These are phyloP conservation scores for Drosophila paranaensis DNA, from an alignment of 2,888 invertebrate species.

Conservation along the genomic window DNA sequence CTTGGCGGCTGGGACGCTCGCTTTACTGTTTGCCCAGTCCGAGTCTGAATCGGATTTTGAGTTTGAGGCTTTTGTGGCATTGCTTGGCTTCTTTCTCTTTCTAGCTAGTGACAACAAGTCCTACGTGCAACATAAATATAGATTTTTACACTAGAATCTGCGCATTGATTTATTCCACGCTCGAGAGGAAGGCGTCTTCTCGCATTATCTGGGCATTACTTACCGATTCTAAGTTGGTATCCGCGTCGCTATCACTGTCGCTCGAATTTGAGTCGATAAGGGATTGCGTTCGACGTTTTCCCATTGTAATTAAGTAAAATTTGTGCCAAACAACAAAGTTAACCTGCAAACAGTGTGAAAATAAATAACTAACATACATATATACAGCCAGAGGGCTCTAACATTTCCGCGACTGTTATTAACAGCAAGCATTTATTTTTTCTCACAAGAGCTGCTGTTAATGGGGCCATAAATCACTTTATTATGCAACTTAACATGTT, in stretches of 20 bases:
- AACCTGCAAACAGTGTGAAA: slow-evolving; percentile 61
- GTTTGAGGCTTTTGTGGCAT: slow-evolving; percentile 84
- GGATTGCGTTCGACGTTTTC: slow-evolving; percentile 93
- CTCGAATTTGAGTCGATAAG: slow-evolving; percentile 93
- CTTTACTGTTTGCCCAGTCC: slow-evolving; percentile 85
- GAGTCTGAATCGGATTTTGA: slow-evolving; percentile 86
- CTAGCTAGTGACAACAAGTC: slow-evolving; percentile 93
- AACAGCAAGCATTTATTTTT: slow-evolving; percentile 34
- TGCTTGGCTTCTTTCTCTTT: slow-evolving; percentile 88
- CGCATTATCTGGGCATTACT: slow-evolving; percentile 83
- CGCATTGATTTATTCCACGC: slow-evolving; percentile 30
- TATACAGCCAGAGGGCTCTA: slow-evolving; percentile 27
- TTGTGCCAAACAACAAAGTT: slow-evolving; percentile 56
- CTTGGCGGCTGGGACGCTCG: slow-evolving; percentile 83
- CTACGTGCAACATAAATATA: slow-evolving; percentile 84
- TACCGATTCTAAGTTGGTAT: slow-evolving; percentile 94
- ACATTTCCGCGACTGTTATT: slow-evolving; percentile 45
- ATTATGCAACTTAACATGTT: neutral
- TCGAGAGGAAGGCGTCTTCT: slow-evolving; percentile 3
- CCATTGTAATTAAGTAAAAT: slow-evolving; percentile 86
- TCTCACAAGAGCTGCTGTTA: neutral
- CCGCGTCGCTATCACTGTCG: slow-evolving; percentile 90
- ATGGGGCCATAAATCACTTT: neutral
- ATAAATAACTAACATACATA: slow-evolving; percentile 53
- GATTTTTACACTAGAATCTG: slow-evolving; percentile 31